Evolutionary conservation across 2,797 vertebrate genomes (phyloP).

Genomic region (Carcharodon carcharias): DNA sequence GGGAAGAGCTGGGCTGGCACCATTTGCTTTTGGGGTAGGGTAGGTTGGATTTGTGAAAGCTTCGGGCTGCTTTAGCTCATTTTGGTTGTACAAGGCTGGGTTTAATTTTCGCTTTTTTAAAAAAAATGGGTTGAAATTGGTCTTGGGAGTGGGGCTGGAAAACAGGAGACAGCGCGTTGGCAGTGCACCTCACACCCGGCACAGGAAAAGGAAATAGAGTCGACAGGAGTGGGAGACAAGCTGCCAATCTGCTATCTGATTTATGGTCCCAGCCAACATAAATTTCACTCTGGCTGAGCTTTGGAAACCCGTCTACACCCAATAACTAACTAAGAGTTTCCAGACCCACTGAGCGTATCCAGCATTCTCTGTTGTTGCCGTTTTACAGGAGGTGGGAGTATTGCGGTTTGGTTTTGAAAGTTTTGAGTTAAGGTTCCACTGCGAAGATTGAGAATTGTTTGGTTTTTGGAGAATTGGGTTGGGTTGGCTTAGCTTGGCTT

Average conservation of each 20-base stretch:
- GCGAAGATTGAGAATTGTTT: background rate
- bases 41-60: background rate
- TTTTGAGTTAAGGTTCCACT: background rate
- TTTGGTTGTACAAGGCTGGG: background rate
- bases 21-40: background rate
- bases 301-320: background rate
- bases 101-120: background rate
- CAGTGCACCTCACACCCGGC: background rate
- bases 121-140: background rate
- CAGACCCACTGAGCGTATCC: background rate
- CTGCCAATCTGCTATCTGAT: background rate
- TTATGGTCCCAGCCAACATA: background rate
- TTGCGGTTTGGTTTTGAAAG: background rate
- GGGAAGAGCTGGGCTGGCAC: background rate
- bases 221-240: background rate
- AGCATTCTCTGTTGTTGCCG: background rate
- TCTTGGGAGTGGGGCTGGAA: background rate
- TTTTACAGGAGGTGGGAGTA: too few relatives aligned
- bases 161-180: background rate
- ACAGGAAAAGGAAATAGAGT: background rate
- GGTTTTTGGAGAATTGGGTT: background rate
- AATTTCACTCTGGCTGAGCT: background rate
- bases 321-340: background rate
- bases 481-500: background rate
- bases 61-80: background rate